phyloP scores from a whole-genome alignment of 2,888 invertebrate species.

The Drosophila recens region DNA sequence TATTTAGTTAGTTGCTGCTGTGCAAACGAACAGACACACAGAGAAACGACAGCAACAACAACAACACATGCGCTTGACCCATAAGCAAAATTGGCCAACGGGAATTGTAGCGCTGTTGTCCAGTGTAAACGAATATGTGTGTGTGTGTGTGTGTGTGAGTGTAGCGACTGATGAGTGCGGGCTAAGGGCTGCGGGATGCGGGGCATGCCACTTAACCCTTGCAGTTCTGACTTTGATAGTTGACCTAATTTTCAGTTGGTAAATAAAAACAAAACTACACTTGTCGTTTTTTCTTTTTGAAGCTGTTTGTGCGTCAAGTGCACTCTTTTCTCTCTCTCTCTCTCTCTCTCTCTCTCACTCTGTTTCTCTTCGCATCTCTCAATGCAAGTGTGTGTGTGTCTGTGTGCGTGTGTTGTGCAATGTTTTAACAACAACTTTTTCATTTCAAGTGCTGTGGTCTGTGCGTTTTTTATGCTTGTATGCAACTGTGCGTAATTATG shows the following conservation, averaged over 20 bases:
- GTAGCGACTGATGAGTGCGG: slow-evolving; percentile 1
- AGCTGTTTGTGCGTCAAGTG: slow-evolving; percentile 64
- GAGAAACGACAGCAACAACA: slow-evolving; percentile 34
- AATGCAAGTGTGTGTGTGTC: slow-evolving; percentile 1
- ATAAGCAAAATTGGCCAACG: slow-evolving; percentile 78
- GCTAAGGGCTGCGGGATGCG: slow-evolving; percentile 9
- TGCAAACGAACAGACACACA: slow-evolving; percentile 49
- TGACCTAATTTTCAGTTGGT: slow-evolving; percentile 73
- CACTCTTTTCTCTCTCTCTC: slow-evolving; percentile 22
- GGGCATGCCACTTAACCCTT: slow-evolving; percentile 71
- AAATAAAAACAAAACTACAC: slow-evolving; percentile 68
- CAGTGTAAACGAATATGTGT: slow-evolving; percentile 27
- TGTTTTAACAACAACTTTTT: slow-evolving; percentile 73
- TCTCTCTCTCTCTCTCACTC: slow-evolving; percentile 2
- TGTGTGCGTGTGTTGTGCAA: slow-evolving; percentile 59
- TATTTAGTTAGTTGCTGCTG: slow-evolving; percentile 68
- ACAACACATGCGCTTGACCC: slow-evolving; percentile 68
- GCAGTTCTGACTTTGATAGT: slow-evolving; percentile 78
- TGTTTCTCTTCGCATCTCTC: neutral
- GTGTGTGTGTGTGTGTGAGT: slow-evolving; percentile 8
- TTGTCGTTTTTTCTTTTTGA: slow-evolving; percentile 43
- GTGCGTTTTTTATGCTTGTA: slow-evolving; percentile 34
- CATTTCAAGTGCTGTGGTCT: slow-evolving; percentile 54
- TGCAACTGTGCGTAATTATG: slow-evolving; percentile 74
- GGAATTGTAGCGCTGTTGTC: slow-evolving; percentile 59